Conservation (phyloP, 2,888 invertebrate genomes). For the Mactromeris polynyma region DNA sequence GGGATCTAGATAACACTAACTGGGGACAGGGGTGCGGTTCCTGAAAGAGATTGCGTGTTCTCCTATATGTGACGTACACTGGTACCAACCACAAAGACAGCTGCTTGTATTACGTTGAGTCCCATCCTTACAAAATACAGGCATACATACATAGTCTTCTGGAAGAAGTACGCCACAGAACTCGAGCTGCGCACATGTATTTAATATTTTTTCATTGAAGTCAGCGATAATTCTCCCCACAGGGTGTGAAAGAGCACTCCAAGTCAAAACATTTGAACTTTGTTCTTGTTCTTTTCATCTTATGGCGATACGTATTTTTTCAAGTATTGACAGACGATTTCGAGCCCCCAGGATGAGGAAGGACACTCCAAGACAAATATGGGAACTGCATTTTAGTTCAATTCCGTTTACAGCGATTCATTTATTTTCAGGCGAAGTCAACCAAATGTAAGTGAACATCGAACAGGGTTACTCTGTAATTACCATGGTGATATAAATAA, state of each 20-base stretch:
- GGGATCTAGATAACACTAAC: not conserved
- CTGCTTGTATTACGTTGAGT: not conserved
- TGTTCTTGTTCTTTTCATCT: too few species aligned
- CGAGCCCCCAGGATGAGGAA: too few species aligned
- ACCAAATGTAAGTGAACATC: too few species aligned
- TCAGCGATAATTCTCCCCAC: not conserved
- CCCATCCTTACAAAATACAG: not conserved
- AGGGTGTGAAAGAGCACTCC: not conserved
- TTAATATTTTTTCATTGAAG: not conserved
- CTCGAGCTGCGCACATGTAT: not conserved
- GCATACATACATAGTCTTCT: not conserved
- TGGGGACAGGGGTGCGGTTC: not conserved
- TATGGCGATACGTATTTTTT: too few species aligned
- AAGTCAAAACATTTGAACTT: not conserved
- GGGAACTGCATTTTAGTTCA: too few species aligned
- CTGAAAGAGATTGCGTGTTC: not conserved
- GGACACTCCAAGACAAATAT: too few species aligned
- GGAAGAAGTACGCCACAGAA: not conserved
- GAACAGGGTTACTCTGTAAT: too few species aligned
- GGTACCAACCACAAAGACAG: not conserved
- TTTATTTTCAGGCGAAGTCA: too few species aligned
- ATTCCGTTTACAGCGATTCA: too few species aligned
- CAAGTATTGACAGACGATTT: too few species aligned
- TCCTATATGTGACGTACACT: not conserved
- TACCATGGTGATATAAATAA: too few species aligned